phyloP scores from a whole-genome alignment of 2,797 vertebrate genomes.

The Spinibarbus caldwelli region DNA sequence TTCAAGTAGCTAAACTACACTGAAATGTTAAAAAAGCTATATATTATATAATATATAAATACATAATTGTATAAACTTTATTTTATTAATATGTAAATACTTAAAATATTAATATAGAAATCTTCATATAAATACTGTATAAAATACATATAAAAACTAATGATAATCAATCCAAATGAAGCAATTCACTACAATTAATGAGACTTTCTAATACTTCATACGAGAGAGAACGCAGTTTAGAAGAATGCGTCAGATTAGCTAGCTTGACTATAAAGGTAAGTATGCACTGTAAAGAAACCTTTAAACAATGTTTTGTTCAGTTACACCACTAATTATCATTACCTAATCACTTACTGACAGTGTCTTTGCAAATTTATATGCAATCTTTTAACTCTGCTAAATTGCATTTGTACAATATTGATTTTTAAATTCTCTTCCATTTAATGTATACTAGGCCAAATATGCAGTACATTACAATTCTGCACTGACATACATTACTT shows the following conservation, averaged over 20 bases:
- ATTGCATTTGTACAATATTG: slow-evolving; percentile 28
- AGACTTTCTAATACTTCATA: too few relatives aligned
- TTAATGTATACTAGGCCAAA: not conserved
- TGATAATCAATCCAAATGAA: too few relatives aligned
- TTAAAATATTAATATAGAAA: not conserved
- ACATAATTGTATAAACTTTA: not conserved
- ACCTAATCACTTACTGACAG: too few relatives aligned
- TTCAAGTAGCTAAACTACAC: not conserved
- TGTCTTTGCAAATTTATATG: not conserved
- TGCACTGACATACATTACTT: not conserved
- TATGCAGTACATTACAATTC: not conserved
- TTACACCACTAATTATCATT: too few relatives aligned
- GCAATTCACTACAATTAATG: too few relatives aligned
- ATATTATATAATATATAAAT: not conserved
- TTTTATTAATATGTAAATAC: not conserved
- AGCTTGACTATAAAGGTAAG: too few relatives aligned
- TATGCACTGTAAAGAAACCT: too few relatives aligned
- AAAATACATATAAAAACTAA: too few relatives aligned
- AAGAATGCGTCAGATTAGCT: too few relatives aligned
- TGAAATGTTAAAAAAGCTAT: not conserved
- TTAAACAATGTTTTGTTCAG: too few relatives aligned
- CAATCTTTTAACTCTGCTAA: not conserved
- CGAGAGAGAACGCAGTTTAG: too few relatives aligned
- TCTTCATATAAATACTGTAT: too few relatives aligned
- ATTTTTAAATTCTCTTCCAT: slow-evolving; percentile 11